A percentile compares a stretch with the other conserved stretches of the same genome.
These are phyloP conservation scores for Ceratina calcarata DNA, from an alignment of 1,140 invertebrate species.

Conservation along the genomic window DNA sequence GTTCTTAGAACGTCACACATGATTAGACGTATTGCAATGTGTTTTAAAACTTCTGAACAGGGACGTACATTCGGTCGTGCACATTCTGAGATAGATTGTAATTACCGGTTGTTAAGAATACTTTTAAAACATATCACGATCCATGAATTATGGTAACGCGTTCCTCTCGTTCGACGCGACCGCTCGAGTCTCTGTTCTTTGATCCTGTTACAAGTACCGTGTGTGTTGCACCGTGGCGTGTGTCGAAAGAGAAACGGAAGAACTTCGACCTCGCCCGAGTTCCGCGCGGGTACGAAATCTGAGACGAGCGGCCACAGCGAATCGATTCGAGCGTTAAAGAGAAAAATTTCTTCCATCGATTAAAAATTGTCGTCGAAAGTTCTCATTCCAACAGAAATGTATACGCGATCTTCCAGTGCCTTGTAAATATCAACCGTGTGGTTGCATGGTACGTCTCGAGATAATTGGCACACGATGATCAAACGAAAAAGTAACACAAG, in stretches of 20 bases:
- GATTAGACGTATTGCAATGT: no score
- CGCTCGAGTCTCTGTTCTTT: neutral
- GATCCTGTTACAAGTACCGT: no score
- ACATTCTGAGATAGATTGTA: neutral
- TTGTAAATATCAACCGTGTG: conserved; percentile 71
- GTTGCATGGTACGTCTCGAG: conserved; percentile 54
- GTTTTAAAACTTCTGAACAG: no score
- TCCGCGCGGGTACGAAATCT: no score
- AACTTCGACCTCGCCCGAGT: neutral
- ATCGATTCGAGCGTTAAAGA: neutral
- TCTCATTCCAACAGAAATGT: conserved; percentile 19
- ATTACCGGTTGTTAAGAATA: conserved; percentile 24
- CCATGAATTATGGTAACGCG: neutral
- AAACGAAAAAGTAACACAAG: neutral
- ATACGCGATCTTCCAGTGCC: conserved; percentile 73
- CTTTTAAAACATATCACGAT: conserved; percentile 39
- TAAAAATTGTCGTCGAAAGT: conserved; percentile 4
- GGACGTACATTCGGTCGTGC: conserved; percentile 6
- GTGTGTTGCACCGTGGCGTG: no score
- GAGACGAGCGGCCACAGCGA: neutral
- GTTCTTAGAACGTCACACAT: no score
- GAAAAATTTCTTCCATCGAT: neutral
- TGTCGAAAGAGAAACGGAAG: neutral
- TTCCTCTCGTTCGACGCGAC: neutral
- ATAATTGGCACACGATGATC: conserved; percentile 51